phyloP scores from a whole-genome alignment of 2,888 invertebrate species.

The Tortrix viridana region DNA sequence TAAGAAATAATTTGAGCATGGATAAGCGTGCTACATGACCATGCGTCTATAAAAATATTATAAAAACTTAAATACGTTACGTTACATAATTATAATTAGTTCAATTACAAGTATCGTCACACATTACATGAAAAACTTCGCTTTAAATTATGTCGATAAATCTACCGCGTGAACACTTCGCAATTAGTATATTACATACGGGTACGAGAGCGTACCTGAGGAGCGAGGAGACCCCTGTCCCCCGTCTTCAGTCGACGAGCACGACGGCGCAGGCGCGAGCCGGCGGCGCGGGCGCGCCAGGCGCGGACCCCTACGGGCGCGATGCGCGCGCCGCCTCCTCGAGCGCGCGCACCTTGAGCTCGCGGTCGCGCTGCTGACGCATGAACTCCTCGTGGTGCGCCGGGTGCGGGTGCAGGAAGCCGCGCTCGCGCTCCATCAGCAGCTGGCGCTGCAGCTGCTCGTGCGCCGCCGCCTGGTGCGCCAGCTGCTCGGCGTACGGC shows the following conservation, averaged over 20 bases:
- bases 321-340: conserved; percentile 92
- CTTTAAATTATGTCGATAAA: conserved; percentile 46
- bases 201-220: conserved; percentile 9
- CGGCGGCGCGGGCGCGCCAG: conserved; percentile 40
- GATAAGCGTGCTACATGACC: conserved; percentile 79
- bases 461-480: conserved; percentile 91
- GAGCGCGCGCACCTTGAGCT: conserved; percentile 92
- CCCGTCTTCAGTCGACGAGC: conserved; percentile 1
- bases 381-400: conserved; percentile 81
- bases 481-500: conserved; percentile 92
- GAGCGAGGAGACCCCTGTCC: too few species aligned
- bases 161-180: conserved; percentile 55
- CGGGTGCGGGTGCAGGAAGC: conserved; percentile 81
- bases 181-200: conserved; percentile 42
- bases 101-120: conserved; percentile 69
- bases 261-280: conserved; percentile 22
- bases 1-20: conserved; percentile 83
- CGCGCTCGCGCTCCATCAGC: conserved; percentile 91
- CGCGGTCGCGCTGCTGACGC: conserved; percentile 92
- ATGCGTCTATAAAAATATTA: conserved; percentile 80
- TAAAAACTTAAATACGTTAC: conserved; percentile 68
- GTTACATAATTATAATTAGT: conserved; percentile 69
- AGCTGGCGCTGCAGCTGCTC: conserved; percentile 94
- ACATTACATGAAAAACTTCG: conserved; percentile 53
- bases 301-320: conserved; percentile 65